Conservation (phyloP, 2,113 vertebrate genomes). For the Sapajus apella region DNA sequence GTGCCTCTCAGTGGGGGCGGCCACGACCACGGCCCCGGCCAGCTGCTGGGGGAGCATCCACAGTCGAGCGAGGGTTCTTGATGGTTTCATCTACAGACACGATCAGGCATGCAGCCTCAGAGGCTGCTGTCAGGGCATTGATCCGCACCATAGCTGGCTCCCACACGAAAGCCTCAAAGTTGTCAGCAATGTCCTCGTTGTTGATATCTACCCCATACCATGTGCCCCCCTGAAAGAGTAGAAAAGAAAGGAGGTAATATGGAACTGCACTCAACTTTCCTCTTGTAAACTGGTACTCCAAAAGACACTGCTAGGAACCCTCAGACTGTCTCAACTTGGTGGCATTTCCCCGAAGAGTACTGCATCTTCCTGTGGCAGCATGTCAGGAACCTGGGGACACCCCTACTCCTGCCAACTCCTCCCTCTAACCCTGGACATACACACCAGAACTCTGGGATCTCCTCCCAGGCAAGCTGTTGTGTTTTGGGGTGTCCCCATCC, state of each 20-base stretch:
- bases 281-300: neutral
- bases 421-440: neutral
- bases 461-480: neutral
- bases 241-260: neutral
- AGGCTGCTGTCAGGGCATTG: conserved; percentile 95
- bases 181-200: conserved; percentile 97
- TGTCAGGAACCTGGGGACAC: neutral
- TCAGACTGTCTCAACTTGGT: neutral
- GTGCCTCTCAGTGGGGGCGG: conserved; percentile 83
- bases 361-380: neutral
- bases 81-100: conserved; percentile 97
- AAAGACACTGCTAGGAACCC: neutral
- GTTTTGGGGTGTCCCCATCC: neutral
- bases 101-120: conserved; percentile 96
- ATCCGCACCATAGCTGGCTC: conserved; percentile 94
- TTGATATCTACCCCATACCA: conserved; percentile 97
- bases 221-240: conserved; percentile 88
- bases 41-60: conserved; percentile 81
- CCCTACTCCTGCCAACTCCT: neutral
- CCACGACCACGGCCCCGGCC: conserved; percentile 88
- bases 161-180: conserved; percentile 94
- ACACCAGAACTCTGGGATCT: neutral
- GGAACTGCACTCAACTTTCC: neutral
- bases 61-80: conserved; percentile 92
- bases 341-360: neutral